Evolutionary conservation across 2,113 vertebrate species (phyloP).

Genomic region (Triplophysa dalaica): DNA sequence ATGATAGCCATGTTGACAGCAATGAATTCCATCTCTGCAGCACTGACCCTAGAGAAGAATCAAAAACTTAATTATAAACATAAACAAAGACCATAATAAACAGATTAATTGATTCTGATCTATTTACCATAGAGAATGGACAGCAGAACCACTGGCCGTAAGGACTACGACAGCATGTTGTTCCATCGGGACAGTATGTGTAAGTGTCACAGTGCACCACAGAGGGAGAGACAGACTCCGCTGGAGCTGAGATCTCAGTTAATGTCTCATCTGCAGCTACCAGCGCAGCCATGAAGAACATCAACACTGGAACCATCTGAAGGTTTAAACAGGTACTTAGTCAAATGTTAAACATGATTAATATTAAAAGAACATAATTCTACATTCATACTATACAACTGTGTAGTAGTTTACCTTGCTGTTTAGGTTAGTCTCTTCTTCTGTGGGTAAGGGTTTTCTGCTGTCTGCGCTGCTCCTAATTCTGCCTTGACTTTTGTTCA

Average conservation of each 20-base stretch:
- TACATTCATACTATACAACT: too few species aligned
- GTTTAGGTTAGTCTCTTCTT: background rate
- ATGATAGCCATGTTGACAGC: slow-evolving; percentile 61
- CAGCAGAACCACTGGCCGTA: slow-evolving; percentile 65
- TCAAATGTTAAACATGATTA: background rate
- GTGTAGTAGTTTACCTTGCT: background rate
- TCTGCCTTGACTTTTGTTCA: background rate
- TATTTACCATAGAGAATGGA: slow-evolving; percentile 54
- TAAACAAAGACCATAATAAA: background rate
- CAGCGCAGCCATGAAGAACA: slow-evolving; percentile 51
- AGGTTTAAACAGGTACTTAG: background rate
- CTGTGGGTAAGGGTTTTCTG: background rate
- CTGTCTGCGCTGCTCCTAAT: background rate
- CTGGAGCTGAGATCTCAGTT: background rate
- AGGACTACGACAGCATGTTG: slow-evolving; percentile 66
- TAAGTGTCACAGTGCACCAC: slow-evolving; percentile 60
- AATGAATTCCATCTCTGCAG: slow-evolving; percentile 66
- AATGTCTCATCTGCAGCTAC: slow-evolving; percentile 39
- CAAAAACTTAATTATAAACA: background rate
- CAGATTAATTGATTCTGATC: background rate
- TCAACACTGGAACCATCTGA: slow-evolving; percentile 64
- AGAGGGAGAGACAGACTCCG: slow-evolving; percentile 2
- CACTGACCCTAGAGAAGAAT: slow-evolving; percentile 60
- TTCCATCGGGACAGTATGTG: slow-evolving; percentile 43
- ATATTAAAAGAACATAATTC: too few species aligned